Percentiles rank a stretch among this genome's conserved stretches.
phyloP scores from a whole-genome alignment of 2,113 vertebrate genomes.

The Prunella fulvescens region DNA sequence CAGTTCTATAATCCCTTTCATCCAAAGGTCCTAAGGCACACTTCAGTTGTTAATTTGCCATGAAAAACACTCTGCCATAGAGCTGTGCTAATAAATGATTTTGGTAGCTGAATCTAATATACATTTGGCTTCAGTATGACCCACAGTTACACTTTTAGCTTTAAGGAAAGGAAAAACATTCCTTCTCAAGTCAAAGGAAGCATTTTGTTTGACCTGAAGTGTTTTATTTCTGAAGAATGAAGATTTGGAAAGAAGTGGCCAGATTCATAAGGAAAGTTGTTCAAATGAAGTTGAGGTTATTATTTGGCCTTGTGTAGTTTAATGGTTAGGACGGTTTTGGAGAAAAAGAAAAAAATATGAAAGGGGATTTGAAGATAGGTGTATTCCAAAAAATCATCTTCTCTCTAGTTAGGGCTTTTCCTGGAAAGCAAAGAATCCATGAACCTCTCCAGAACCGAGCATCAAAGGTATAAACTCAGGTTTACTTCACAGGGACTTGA shows the following conservation, averaged over 20 bases:
- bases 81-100: not conserved
- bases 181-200: constrained; percentile 18
- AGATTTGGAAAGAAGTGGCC: not conserved
- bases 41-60: constrained; percentile 16
- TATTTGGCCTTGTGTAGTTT: not conserved
- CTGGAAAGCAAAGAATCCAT: not conserved
- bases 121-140: not conserved
- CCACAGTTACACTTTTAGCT: not conserved
- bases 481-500: not conserved
- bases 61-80: constrained; percentile 17
- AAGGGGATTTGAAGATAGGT: not conserved
- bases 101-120: constrained; percentile 24
- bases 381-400: not conserved
- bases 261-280: not conserved
- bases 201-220: not conserved
- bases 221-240: not conserved
- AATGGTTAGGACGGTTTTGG: not conserved
- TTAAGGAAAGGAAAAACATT: not conserved
- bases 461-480: not conserved
- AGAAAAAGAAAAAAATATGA: not conserved
- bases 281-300: not conserved
- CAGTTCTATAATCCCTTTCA: constrained; percentile 20
- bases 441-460: not conserved
- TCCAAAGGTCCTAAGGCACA: constrained; percentile 2
- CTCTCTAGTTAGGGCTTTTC: not conserved